A percentile compares a stretch with the other conserved stretches of the same genome.
These are phyloP conservation scores for Megaceryle alcyon DNA, from an alignment of 2,797 vertebrate genomes.

Conservation along the genomic window DNA sequence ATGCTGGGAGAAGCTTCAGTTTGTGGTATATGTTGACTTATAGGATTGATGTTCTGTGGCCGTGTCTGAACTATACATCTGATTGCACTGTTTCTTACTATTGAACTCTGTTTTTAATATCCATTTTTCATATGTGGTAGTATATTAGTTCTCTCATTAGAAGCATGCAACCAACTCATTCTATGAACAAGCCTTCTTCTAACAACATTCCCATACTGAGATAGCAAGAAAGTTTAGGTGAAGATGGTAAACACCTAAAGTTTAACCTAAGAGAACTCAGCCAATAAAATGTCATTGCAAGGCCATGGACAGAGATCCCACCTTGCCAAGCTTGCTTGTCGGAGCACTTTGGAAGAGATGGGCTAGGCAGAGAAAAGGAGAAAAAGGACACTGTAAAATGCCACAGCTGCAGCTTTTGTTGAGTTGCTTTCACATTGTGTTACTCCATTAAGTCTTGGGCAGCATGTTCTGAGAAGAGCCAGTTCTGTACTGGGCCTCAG, in stretches of 20 bases:
- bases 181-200: not conserved
- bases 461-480: not conserved
- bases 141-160: not conserved
- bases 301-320: not conserved
- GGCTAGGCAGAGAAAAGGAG: not conserved
- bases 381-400: not conserved
- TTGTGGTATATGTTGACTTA: not conserved
- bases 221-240: not conserved
- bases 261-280: not conserved
- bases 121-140: not conserved
- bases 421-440: not conserved
- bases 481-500: not conserved
- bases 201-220: not conserved
- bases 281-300: not conserved
- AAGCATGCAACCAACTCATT: not conserved
- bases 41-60: not conserved
- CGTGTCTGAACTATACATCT: not conserved
- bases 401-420: not conserved
- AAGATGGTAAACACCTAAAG: not conserved
- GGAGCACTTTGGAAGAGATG: not conserved
- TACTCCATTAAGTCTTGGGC: not conserved
- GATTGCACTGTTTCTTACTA: not conserved
- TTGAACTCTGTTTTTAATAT: not conserved
- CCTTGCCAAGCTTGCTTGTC: not conserved
- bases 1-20: not conserved